Evolutionary conservation across 2,888 invertebrate species (phyloP), one percentile per base, ranked within the genome.

Genomic region (Thereva unica): DNA sequence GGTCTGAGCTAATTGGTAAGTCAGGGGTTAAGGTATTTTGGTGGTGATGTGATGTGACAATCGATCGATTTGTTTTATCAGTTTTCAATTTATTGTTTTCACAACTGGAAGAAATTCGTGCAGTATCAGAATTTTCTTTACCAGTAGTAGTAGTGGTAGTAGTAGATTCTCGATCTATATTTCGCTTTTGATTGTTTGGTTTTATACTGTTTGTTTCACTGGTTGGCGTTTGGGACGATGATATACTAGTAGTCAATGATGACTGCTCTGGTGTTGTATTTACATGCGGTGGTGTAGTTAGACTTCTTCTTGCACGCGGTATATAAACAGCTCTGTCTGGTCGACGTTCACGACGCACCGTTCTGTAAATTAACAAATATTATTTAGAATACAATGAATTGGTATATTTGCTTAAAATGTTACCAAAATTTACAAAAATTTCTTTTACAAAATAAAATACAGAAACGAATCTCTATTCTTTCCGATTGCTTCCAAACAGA

Each of bases 251-350:
- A 23, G 34, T 64, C 57, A 44, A 53, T 23, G 10, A 47, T 10
- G 41, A 37, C 35, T 59, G 64, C 37, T 61, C 49, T 34, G 41
- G 23, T 40, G 41, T 12, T 38, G 54, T 10, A 34, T 40, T 65
- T 5, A 54, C 37, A 37, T 69, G 64, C 71, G 80, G 79, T 71
- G 80, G 78, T 72, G 78, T 79, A 67, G 79, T 79, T 75, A 79
- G 78, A 77, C 80, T 80, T 68, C 88, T 84, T 69, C 88, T 83
- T 69, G 88, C 89, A 75, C 89, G 84, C 68, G 92, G 92, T 69
- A 92, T 88, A 83, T 92, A 92, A 59, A 91, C 87, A 23, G 90
- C 90, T 47, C 89, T 86, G 79, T 92, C 92, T 55, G 92, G 92
- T 71, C 91, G 85, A 67, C 87, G 85, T 74, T 80, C 78, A 69